Percentiles rank a stretch among this genome's conserved stretches.
Conservation (phyloP, 2,888 invertebrate species). For the Leptopilina syphax region DNA sequence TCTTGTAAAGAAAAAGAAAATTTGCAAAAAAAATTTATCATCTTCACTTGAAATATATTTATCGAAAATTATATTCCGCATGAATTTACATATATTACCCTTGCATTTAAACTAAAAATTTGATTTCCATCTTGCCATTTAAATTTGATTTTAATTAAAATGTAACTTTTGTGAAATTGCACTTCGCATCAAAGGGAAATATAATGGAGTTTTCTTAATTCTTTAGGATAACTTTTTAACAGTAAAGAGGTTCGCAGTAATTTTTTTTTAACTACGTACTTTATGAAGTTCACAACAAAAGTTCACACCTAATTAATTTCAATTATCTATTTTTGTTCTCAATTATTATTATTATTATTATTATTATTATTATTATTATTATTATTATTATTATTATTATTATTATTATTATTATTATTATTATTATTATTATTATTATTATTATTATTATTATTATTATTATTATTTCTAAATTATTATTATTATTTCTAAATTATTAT, state of each 20-base stretch:
- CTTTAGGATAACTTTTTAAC: neutral
- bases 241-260: neutral
- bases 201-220: constrained; percentile 4
- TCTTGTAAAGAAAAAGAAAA: too few relatives aligned
- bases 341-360: too few relatives aligned
- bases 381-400: too few relatives aligned
- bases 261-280: neutral
- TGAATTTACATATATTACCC: neutral
- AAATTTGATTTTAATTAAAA: constrained; percentile 11
- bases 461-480: too few relatives aligned
- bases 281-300: neutral
- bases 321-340: neutral
- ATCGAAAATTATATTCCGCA: neutral
- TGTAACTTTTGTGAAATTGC: neutral
- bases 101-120: neutral
- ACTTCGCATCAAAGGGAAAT: neutral
- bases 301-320: neutral
- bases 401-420: too few relatives aligned
- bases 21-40: neutral
- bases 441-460: too few relatives aligned
- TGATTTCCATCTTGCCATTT: neutral
- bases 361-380: too few relatives aligned
- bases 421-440: too few relatives aligned
- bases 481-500: too few relatives aligned
- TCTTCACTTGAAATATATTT: neutral